Evolutionary conservation across 2,888 invertebrate species (phyloP).

Genomic region (Cerastoderma edule): DNA sequence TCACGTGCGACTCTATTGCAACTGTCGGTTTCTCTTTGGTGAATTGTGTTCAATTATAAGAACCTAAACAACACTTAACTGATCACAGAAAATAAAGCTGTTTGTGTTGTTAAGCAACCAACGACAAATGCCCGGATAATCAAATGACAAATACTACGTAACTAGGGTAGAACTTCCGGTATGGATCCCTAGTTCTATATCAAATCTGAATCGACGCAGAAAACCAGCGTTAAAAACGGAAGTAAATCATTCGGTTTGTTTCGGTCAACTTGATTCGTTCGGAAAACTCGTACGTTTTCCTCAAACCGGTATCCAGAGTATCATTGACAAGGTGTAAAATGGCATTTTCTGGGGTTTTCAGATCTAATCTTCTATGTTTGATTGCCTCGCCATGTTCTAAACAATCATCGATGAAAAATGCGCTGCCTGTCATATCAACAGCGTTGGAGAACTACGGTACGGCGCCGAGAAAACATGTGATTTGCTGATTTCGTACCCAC

Average conservation of each 20-base stretch:
- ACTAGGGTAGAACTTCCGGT: slow-evolving; percentile 54
- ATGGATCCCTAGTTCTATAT: slow-evolving; percentile 32
- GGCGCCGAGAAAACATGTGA: too few species aligned
- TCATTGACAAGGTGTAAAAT: background rate
- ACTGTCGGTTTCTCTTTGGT: background rate
- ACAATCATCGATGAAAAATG: background rate
- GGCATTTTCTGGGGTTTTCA: background rate
- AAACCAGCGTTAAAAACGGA: too few species aligned
- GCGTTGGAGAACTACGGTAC: background rate
- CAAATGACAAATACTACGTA: slow-evolving; percentile 35
- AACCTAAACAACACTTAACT: too few species aligned
- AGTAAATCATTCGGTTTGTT: too few species aligned
- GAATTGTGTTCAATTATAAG: too few species aligned
- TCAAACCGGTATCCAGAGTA: background rate
- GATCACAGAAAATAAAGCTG: slow-evolving; percentile 45
- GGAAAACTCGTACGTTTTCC: too few species aligned
- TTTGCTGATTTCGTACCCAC: too few species aligned
- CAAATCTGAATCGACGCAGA: background rate
- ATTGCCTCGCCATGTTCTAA: background rate
- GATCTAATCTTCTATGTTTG: background rate
- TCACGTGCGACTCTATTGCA: slow-evolving; percentile 21
- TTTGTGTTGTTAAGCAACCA: slow-evolving; percentile 67
- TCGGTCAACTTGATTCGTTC: too few species aligned
- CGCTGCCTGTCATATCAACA: background rate
- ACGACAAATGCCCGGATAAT: slow-evolving; percentile 64